Evolutionary conservation across 2,797 vertebrate species (phyloP), one percentile per base, ranked within the genome.

Genomic region (Phylloscopus collybita): DNA sequence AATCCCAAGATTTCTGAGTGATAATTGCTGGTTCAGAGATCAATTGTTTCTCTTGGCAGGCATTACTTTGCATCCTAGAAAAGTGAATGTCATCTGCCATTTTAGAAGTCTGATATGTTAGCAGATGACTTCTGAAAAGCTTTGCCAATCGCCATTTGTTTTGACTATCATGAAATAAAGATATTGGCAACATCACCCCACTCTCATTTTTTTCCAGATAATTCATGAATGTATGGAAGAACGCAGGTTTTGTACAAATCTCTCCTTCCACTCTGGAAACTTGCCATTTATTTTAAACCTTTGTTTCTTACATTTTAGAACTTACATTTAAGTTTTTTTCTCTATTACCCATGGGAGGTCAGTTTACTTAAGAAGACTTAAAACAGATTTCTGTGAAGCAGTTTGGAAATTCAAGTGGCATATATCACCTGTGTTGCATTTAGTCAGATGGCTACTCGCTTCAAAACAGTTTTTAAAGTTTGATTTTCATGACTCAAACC

Each of bases 41-140:
- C 66, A 79, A 11, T 54, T 67, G 13, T 49, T 89, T 88, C 64
- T 73, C 60, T 92, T 83, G 64, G 57, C 79, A 93, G 36, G 21
- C n/a, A 34, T 50, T 80, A 64, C 49, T 92, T 91, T 94, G 6
- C 20, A 80, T 67, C 51, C 66, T 87, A 92, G 71, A 73, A 89
- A 89, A 94, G 19, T 34, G 64, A 94, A 53, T 32, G 26, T 67
- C 49, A 85, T 87, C 64, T 95, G 61, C 36, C 61, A 53, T 73
- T 91, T 80, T 85, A 92, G 75, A 92, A 92, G 73, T 49, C 29
- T 87, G 60, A 71, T 27, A 51, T 53, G 53, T 80, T 91, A 80
- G 53, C n/a, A 82, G 50, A 92, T 66, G 56, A 91, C 40, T 87
- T 87, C 61, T 85, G 64, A 76, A 92, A 93, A 82, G 42, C 36